phyloP scores from a whole-genome alignment of 2,797 vertebrate species.

The Poeciliopsis gracilis region DNA sequence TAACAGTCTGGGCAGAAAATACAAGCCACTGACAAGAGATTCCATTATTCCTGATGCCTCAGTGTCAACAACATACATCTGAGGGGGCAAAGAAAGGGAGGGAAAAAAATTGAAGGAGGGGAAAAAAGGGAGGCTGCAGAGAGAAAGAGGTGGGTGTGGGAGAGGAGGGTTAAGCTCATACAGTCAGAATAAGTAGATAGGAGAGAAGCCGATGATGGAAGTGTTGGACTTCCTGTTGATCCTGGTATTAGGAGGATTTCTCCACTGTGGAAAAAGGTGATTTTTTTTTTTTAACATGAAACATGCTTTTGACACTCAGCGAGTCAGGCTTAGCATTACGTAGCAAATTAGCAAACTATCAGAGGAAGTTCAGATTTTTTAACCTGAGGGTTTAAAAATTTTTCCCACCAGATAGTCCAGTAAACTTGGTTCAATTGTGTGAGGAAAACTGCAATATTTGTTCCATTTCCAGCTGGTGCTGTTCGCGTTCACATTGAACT shows the following conservation, averaged over 20 bases:
- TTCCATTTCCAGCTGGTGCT: too few species aligned
- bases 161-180: conserved; percentile 72
- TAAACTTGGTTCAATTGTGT: too few species aligned
- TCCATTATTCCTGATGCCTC: conserved; percentile 80
- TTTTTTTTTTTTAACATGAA: conserved; percentile 17
- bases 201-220: conserved; percentile 62
- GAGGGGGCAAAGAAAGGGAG: conserved; percentile 65
- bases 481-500: too few species aligned
- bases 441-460: too few species aligned
- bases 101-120: conserved; percentile 46
- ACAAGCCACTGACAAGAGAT: conserved; percentile 79
- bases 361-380: not conserved
- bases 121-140: conserved; percentile 50
- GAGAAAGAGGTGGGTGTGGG: conserved; percentile 47
- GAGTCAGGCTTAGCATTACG: conserved; percentile 34
- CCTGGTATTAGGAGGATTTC: conserved; percentile 49
- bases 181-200: conserved; percentile 73
- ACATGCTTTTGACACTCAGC: conserved; percentile 20
- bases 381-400: not conserved
- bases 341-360: conserved; percentile 42
- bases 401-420: too few species aligned
- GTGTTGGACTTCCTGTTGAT: conserved; percentile 53
- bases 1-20: conserved; percentile 77
- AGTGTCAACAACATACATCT: conserved; percentile 77
- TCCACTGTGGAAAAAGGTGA: conserved; percentile 43